Evolutionary conservation across 1,140 invertebrate species (phyloP).

Genomic region (Muscidifurax raptorellus): DNA sequence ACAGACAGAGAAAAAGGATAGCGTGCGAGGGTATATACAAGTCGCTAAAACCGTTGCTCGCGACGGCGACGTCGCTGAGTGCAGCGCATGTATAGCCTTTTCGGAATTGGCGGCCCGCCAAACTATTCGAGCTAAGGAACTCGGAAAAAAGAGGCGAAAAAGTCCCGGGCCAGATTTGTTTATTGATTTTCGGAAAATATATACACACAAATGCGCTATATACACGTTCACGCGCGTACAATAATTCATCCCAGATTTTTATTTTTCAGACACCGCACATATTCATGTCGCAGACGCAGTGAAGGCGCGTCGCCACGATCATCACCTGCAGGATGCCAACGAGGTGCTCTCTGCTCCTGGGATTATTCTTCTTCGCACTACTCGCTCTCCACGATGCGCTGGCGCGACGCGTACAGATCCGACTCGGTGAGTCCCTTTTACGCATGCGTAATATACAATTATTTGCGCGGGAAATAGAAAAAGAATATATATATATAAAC

Average conservation of each 20-base stretch:
- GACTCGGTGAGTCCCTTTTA: slow-evolving; percentile 68
- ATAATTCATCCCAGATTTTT: neutral
- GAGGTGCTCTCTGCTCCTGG: slow-evolving; percentile 59
- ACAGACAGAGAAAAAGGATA: too few relatives aligned
- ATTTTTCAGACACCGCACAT: slow-evolving; percentile 62
- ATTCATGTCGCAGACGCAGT: slow-evolving; percentile 61
- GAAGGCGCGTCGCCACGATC: slow-evolving; percentile 53
- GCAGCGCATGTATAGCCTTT: slow-evolving; percentile 59
- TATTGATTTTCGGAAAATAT: slow-evolving; percentile 39
- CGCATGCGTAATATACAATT: neutral
- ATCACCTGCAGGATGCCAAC: slow-evolving; percentile 63
- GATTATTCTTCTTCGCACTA: slow-evolving; percentile 61
- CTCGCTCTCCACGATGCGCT: slow-evolving; percentile 54
- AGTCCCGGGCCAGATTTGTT: neutral
- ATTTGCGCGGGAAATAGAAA: too few relatives aligned
- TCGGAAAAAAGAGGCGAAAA: slow-evolving; percentile 23
- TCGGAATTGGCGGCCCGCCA: slow-evolving; percentile 52
- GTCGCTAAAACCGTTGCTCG: too few relatives aligned
- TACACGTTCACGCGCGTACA: too few relatives aligned
- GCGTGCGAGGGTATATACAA: too few relatives aligned
- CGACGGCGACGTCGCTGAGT: slow-evolving; percentile 59
- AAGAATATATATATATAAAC: neutral
- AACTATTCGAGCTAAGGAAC: slow-evolving; percentile 40
- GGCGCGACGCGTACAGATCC: slow-evolving; percentile 55
- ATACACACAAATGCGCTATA: too few relatives aligned